Percentiles rank a stretch among this genome's conserved stretches.
These are phyloP conservation scores for Diabrotica balteata DNA, from an alignment of 2,888 invertebrate species.

Conservation along the genomic window DNA sequence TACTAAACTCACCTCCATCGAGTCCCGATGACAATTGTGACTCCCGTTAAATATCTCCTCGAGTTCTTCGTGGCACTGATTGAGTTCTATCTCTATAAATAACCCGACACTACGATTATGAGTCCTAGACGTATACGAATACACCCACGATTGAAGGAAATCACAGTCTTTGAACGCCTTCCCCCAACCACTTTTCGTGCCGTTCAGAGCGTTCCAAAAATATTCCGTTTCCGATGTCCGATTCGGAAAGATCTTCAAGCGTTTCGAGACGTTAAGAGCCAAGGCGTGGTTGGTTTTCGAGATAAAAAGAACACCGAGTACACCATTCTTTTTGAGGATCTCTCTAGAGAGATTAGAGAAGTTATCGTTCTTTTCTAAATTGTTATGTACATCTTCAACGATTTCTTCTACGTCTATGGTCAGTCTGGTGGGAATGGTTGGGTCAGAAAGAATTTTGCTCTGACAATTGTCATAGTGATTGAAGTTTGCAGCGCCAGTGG, in stretches of 20 bases:
- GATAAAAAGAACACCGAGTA: conserved; percentile 57
- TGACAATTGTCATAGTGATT: conserved; percentile 53
- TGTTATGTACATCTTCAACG: conserved; percentile 44
- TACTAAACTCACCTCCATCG: conserved; percentile 53
- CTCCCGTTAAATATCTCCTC: conserved; percentile 72
- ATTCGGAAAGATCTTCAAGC: conserved; percentile 52
- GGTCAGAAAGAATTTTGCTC: conserved; percentile 50
- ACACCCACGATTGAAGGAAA: conserved; percentile 55
- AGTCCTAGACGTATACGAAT: conserved; percentile 52
- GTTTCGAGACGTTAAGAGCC: conserved; percentile 50
- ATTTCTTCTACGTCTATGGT: conserved; percentile 46
- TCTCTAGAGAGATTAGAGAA: conserved; percentile 58
- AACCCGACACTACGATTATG: conserved; percentile 49
- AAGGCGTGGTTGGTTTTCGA: conserved; percentile 50
- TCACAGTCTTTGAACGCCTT: conserved; percentile 58
- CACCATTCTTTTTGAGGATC: conserved; percentile 60
- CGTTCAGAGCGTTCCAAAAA: conserved; percentile 65
- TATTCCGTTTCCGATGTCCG: conserved; percentile 61
- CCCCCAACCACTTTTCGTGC: conserved; percentile 60
- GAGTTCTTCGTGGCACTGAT: conserved; percentile 77
- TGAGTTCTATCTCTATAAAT: conserved; percentile 65
- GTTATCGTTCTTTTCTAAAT: conserved; percentile 41
- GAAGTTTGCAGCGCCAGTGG: conserved; percentile 61
- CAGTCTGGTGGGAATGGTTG: conserved; percentile 55
- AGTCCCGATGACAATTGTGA: conserved; percentile 66